Evolutionary conservation across 2,888 invertebrate genomes (phyloP), one percentile per base, ranked within the genome.

Genomic region (Cantharis lateralis): DNA sequence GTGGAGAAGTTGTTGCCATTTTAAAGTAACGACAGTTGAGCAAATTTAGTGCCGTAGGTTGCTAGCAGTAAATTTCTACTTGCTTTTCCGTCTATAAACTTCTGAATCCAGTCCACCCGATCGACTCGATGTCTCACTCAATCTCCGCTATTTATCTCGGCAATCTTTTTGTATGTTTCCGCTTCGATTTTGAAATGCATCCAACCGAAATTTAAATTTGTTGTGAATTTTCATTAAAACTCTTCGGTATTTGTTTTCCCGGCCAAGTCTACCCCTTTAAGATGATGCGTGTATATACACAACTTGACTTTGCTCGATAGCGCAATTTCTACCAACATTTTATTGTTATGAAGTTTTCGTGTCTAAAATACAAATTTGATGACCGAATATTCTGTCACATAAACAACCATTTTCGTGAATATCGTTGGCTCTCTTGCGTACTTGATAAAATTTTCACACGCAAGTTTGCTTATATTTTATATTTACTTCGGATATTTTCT

Each of bases 131-230:
- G 79, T 82, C 79, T 79, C 78, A 78, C 81, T 83, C 83, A 83
- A 83, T 83, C 83, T 81, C 81, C 78, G 82, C 82, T 83, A 83
- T 83, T 82, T 83, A 83, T 83, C 82, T 82, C 79, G 76, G 75
- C 79, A 76, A 80, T 82, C 80, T 81, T 81, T 81, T 82, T 82
- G 80, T 78, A 75, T 71, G 70, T 76, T 70, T 78, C 75, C 79
- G 71, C 74, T 74, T 64, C 69, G 24, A 70, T 79, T 75, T 79
- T 79, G 48, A n/a, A n/a, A 71, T 74, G 62, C 69, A 66, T 69
- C 66, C 77, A 71, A 71, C 20, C 62, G 32, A 64, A 63, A 66
- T 26, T 66, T 64, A 62, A 48, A 32, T 70, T 32, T 70, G 61
- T 48, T 64, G 9, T n/a, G 20, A 10, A 16, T 66, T n/a, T 66